phyloP scores from a whole-genome alignment of 2,797 vertebrate genomes.

The Anableps anableps region DNA sequence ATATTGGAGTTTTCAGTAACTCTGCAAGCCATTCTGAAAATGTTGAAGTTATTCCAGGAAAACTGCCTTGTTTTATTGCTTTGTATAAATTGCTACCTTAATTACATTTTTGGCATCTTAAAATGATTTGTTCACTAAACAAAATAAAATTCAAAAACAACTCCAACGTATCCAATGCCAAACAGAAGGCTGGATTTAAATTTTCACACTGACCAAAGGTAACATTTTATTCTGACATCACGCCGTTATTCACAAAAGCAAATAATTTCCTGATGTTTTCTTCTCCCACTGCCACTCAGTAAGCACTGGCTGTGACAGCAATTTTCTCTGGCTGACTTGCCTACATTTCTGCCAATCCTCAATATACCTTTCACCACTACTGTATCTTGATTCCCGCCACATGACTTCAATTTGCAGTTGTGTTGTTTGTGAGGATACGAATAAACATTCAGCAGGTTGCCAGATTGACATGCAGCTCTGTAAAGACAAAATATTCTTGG shows the following conservation, averaged over 20 bases:
- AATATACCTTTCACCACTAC: not conserved
- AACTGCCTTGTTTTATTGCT: not conserved
- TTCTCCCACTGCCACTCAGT: slow-evolving; percentile 3
- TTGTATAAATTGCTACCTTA: not conserved
- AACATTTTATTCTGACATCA: not conserved
- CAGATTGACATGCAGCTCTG: slow-evolving; percentile 12
- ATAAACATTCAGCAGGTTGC: slow-evolving; percentile 21
- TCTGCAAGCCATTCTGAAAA: not conserved
- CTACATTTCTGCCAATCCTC: slow-evolving; percentile 6
- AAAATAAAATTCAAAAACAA: not conserved
- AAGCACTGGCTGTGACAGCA: not conserved
- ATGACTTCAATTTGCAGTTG: not conserved
- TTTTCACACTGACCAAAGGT: not conserved
- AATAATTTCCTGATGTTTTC: not conserved
- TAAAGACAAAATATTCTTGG: slow-evolving; percentile 23
- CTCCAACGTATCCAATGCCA: not conserved
- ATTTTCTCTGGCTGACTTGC: slow-evolving; percentile 13
- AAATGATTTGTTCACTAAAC: not conserved
- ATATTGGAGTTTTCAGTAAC: not conserved
- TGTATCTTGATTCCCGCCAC: not conserved
- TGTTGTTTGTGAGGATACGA: not conserved
- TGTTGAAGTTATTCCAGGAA: not conserved
- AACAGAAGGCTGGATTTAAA: not conserved
- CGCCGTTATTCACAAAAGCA: not conserved
- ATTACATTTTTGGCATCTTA: not conserved